A percentile compares a stretch with the other conserved stretches of the same genome.
These are phyloP conservation scores for Epistrophe grossulariae DNA, from an alignment of 2,888 invertebrate genomes.

Conservation along the genomic window DNA sequence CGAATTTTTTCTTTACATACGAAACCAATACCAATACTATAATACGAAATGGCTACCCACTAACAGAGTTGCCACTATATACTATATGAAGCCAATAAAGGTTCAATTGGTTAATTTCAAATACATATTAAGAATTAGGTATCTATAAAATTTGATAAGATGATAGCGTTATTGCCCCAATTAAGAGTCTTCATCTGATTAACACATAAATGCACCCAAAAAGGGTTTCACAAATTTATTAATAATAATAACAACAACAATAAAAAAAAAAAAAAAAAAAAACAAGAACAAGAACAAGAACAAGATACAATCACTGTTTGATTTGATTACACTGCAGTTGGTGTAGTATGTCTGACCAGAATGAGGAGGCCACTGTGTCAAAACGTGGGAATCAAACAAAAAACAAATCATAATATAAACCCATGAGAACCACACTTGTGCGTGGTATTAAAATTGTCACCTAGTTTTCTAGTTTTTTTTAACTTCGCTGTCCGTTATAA, in stretches of 20 bases:
- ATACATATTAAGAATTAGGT: no score
- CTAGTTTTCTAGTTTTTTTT: slow-evolving; percentile 34
- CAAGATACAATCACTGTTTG: slow-evolving; percentile 20
- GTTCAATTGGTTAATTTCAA: no score
- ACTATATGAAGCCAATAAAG: no score
- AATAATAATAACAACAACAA: not conserved
- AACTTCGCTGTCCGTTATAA: not conserved
- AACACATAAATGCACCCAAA: not conserved
- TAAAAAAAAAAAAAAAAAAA: no score
- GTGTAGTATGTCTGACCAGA: slow-evolving; percentile 7
- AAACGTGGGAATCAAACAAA: slow-evolving; percentile 17
- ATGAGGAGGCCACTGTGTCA: slow-evolving; percentile 22
- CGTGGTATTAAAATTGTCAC: slow-evolving; percentile 27
- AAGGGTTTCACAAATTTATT: not conserved
- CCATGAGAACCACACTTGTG: slow-evolving; percentile 36
- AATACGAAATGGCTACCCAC: no score
- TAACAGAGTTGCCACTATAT: no score
- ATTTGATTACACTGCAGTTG: slow-evolving; percentile 39
- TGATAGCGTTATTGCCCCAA: no score
- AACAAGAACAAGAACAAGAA: no score
- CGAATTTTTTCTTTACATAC: no score
- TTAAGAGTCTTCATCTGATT: no score
- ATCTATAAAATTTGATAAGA: no score
- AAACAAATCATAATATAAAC: not conserved
- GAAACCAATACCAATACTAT: no score